Base-by-base conservation (phyloP, 2,888 invertebrate species). In the Epinotia brunnichana region DNA sequence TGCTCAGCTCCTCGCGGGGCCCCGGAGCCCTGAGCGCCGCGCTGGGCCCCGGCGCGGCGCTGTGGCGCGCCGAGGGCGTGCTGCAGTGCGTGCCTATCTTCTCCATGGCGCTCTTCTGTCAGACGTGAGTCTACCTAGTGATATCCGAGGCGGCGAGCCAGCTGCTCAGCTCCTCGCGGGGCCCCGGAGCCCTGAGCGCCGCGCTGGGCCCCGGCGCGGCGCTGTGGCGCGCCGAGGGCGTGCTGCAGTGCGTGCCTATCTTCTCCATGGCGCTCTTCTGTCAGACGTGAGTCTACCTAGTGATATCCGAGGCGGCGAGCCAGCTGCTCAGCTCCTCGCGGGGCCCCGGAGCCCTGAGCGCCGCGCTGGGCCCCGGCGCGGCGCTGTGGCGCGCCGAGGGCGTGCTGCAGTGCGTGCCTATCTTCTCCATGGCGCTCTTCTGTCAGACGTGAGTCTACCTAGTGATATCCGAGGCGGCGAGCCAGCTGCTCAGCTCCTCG, bases 241-340 rank as follows among this genome's bases (percentile, higher is more conserved):
- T 98, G 73, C 92, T 99, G 64, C 98, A 98, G 81, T 98, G 98
- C 85, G 94, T 99, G 77, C 99, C 99, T 0, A 99, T 99, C 79
- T 98, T 99, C 90, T 97, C 98, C 13, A 98, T 99, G 97, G 98
- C 99, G 0, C 94, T 99, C 69, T 98, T 98, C 76, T 99, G 99
- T 90, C 99, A 99, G 92, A 98, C 99, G 96, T 97, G 90, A 95
- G 95, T 93, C 15, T 9, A n/a, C 13, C 13, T 7, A 21, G 95
- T 98, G n/a, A 94, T 97, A 78, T 90, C 94, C 1, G 97, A 98
- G 85, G 97, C 98, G 0, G 91, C 96, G 11, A 94, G 95, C 0
- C 97, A 97, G 82, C 91, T 98, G 73, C 90, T 96, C 75, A 93
- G 95, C 0, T 95, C 95, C 4, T 96, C 96, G 79, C 98, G 98